Evolutionary conservation across 2,888 invertebrate genomes (phyloP).

Genomic region (Drosophila eohydei): DNA sequence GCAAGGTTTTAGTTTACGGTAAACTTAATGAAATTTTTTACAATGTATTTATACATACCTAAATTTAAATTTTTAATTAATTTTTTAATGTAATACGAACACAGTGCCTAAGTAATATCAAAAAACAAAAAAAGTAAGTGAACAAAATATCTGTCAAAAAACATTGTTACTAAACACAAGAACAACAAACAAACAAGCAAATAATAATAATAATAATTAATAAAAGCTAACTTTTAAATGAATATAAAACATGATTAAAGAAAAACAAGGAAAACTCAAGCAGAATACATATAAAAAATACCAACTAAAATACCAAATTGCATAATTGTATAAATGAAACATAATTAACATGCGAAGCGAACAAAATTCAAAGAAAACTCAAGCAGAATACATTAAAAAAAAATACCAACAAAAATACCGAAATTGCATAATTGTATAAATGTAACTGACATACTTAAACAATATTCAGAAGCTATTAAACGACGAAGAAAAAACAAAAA

Average conservation of each 20-base stretch:
- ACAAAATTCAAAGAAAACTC: slow-evolving; percentile 29
- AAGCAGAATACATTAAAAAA: slow-evolving; percentile 8
- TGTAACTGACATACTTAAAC: slow-evolving; percentile 53
- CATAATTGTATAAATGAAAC: slow-evolving; percentile 60
- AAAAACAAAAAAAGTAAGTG: slow-evolving; percentile 69
- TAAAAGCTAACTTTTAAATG: slow-evolving; percentile 21
- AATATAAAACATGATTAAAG: slow-evolving; percentile 26
- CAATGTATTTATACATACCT: slow-evolving; percentile 82
- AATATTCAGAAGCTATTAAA: slow-evolving; percentile 48
- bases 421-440: slow-evolving; percentile 65
- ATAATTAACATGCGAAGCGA: slow-evolving; percentile 13
- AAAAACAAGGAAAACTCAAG: slow-evolving; percentile 7
- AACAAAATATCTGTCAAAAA: slow-evolving; percentile 81
- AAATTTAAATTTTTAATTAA: slow-evolving; percentile 83
- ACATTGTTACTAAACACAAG: slow-evolving; percentile 83
- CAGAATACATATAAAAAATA: slow-evolving; percentile 4
- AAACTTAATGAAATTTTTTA: slow-evolving; percentile 80
- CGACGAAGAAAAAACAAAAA: slow-evolving; percentile 15
- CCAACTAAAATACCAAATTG: slow-evolving; percentile 18
- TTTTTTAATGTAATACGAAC: slow-evolving; percentile 85
- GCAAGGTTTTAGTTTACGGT: slow-evolving; percentile 80
- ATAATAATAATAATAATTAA: slow-evolving; percentile 20
- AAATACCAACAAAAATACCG: slow-evolving; percentile 5
- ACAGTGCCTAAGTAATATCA: slow-evolving; percentile 85
- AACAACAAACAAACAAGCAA: slow-evolving; percentile 48